Base-by-base conservation (phyloP, 2,888 invertebrate species). In the Clanis bilineata region DNA sequence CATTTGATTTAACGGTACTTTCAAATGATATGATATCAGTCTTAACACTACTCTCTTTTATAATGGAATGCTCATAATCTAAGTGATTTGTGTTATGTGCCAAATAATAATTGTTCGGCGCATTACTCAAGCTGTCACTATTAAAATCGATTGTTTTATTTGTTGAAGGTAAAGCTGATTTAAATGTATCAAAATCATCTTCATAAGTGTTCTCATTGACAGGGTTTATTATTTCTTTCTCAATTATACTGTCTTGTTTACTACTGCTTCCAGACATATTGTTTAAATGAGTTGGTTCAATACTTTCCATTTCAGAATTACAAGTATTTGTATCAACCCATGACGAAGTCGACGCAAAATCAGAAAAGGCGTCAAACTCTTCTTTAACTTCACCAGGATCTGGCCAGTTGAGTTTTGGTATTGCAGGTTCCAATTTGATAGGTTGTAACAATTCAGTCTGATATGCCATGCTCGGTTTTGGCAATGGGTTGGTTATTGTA, bases 361-460 rank as follows among this genome's bases (percentile, higher is more conserved):
- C 89, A 7, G 91, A 79, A 67, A 92, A 92, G 67, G 90, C 88
- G 54, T 90, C 87, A 75, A 90, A 92, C 1, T 83, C 85, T 63
- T 83, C 86, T 68, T 90, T 92, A 0, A 93, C 87, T 73, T 92
- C 85, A 4, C 93, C 92, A 61, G 93, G 93, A 62, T 88, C 86
- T 12, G 93, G 93, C 93, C 93, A 93, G 65, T 93, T 93, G 28
- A 93, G 74, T n/a, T 85, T 83, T 9, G 92, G 92, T 65, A 86
- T 82, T 12, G 80, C 70, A 1, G 88, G 86, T 65, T 90, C 86
- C 60, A 92, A 66, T 74, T 85, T 92, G 56, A 92, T 85, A 32
- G 93, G 93, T 69, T 92, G 88, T 62, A 93, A 72, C 54, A 92
- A 74, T 62, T 86, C 83, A 23, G 80, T 83, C 70, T 85, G 79